A percentile compares a stretch with the other conserved stretches of the same genome.
phyloP scores from a whole-genome alignment of 2,797 vertebrate species.

The Morelia viridis region DNA sequence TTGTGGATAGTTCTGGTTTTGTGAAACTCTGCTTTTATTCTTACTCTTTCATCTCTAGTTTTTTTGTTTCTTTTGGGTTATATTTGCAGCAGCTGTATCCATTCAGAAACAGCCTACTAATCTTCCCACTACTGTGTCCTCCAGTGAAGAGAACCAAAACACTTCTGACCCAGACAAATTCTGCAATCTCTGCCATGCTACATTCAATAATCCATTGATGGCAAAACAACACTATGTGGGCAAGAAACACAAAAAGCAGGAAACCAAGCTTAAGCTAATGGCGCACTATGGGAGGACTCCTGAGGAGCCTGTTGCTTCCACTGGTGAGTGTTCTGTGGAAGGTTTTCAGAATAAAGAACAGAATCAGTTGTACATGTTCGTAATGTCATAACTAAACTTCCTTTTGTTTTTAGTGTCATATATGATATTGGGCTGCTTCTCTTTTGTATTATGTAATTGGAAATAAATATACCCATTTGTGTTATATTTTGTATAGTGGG shows the following conservation, averaged over 20 bases:
- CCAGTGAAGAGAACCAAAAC: constrained; percentile 73
- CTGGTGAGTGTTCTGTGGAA: constrained; percentile 67
- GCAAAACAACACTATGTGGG: constrained; percentile 95
- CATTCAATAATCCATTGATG: constrained; percentile 96
- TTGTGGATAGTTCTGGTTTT: background rate
- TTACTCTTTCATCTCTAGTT: background rate
- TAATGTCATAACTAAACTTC: background rate
- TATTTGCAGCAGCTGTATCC: constrained; percentile 49
- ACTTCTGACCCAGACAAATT: constrained; percentile 86
- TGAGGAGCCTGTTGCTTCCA: constrained; percentile 68
- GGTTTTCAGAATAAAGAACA: constrained; percentile 11
- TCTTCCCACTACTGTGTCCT: constrained; percentile 60
- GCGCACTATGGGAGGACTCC: constrained; percentile 85
- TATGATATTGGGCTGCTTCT: background rate
- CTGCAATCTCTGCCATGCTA: constrained; percentile 92
- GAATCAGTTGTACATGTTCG: background rate
- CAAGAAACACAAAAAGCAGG: constrained; percentile 95
- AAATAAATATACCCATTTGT: background rate
- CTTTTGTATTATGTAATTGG: background rate
- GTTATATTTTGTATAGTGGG: background rate
- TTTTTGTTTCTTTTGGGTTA: constrained; percentile 53
- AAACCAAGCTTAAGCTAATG: constrained; percentile 93
- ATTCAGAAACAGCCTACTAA: constrained; percentile 65
- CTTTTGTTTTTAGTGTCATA: background rate
- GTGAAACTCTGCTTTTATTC: background rate